A percentile compares a stretch with the other conserved stretches of the same genome.
phyloP scores from a whole-genome alignment of 2,888 invertebrate genomes.

The Dasysyrphus tricinctus region DNA sequence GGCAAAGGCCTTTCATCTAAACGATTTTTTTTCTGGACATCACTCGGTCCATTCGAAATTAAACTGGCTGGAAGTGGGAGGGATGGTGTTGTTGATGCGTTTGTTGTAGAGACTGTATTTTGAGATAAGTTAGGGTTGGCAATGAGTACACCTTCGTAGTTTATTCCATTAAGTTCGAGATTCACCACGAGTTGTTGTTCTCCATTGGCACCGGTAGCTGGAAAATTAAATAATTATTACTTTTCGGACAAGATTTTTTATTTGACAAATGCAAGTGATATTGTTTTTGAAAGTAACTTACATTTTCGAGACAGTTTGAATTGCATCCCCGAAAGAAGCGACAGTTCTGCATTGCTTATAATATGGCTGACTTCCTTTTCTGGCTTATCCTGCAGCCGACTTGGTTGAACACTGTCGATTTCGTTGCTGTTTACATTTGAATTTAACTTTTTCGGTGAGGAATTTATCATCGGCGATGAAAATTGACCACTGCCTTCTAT shows the following conservation, averaged over 20 bases:
- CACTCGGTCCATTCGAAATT: conserved; percentile 57
- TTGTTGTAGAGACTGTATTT: conserved; percentile 15
- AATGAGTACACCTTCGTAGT: conserved; percentile 97
- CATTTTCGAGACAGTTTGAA: conserved; percentile 96
- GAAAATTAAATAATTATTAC: conserved; percentile 77
- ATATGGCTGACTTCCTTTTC: conserved; percentile 30
- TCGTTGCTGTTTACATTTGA: conserved; percentile 17
- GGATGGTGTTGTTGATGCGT: conserved; percentile 43
- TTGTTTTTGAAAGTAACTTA: conserved; percentile 81
- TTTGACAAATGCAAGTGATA: too few species aligned
- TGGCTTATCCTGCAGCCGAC: conserved; percentile 76
- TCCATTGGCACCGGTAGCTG: conserved; percentile 92
- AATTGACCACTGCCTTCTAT: conserved; percentile 20
- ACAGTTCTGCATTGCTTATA: conserved; percentile 61
- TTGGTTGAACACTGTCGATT: conserved; percentile 65
- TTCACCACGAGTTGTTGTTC: conserved; percentile 96
- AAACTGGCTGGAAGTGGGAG: conserved; percentile 40
- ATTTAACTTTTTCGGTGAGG: conserved; percentile 39
- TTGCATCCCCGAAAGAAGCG: conserved; percentile 82
- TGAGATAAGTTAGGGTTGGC: conserved; percentile 82
- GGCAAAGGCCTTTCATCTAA: conserved; percentile 44
- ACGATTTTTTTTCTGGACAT: conserved; percentile 46
- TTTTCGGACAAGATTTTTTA: too few species aligned
- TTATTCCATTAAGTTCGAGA: conserved; percentile 97
- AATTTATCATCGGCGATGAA: conserved; percentile 6